A percentile compares a stretch with the other conserved stretches of the same genome.
Evolutionary conservation across 2,113 vertebrate genomes (phyloP).

Genomic region (Mormoops blainvillei): DNA sequence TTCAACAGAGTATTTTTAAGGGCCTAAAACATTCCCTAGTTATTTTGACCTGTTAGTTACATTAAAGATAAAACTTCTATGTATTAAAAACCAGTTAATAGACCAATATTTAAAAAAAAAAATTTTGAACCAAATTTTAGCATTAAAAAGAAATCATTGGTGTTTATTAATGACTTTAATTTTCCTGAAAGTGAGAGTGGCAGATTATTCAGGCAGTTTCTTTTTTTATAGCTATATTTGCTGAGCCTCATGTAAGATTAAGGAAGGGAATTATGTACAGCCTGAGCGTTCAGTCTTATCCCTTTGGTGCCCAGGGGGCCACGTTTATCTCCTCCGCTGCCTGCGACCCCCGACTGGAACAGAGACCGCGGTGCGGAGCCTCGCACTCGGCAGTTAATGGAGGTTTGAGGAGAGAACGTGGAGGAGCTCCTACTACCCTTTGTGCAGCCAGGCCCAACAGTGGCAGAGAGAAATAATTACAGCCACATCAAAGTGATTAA

Average conservation of each 20-base stretch:
- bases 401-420: background rate
- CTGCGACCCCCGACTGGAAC: background rate
- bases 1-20: background rate
- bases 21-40: background rate
- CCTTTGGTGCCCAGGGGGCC: background rate
- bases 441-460: background rate
- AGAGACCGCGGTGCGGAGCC: background rate
- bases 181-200: background rate
- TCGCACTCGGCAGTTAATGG: background rate
- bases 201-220: background rate
- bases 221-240: background rate
- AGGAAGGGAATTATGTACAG: background rate
- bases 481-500: constrained; percentile 61
- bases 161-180: background rate
- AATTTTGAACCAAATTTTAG: background rate
- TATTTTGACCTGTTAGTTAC: background rate
- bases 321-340: background rate
- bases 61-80: background rate
- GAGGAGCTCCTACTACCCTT: background rate
- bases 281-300: background rate
- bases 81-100: background rate
- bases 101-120: background rate
- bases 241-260: background rate
- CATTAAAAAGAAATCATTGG: background rate
- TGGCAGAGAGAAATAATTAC: constrained; percentile 59